These are phyloP conservation scores for Hypocryptadius cinnamomeus DNA, from an alignment of 2,113 vertebrate species.

Conservation along the genomic window DNA sequence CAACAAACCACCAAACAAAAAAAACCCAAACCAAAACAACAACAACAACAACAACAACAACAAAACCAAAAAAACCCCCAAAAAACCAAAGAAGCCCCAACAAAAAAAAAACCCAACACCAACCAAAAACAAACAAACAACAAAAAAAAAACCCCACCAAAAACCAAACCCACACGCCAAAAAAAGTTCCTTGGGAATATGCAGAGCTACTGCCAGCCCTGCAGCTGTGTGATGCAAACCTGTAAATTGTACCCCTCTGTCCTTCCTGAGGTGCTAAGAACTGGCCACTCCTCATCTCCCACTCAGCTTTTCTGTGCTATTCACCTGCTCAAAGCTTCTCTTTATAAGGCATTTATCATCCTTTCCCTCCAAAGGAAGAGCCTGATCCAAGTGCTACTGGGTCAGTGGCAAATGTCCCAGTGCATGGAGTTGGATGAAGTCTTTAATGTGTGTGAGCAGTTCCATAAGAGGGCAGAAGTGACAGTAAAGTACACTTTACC, in stretches of 20 bases:
- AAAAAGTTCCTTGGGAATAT: not conserved
- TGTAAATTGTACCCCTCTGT: not conserved
- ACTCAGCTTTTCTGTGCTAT: not conserved
- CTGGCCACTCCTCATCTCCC: not conserved
- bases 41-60: too few species aligned
- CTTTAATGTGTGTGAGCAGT: not conserved
- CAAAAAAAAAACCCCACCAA: too few species aligned
- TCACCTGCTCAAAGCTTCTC: not conserved
- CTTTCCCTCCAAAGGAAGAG: not conserved
- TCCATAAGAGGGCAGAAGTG: slow-evolving; percentile 46
- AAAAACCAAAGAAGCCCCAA: not conserved
- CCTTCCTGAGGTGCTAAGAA: not conserved
- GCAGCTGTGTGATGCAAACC: not conserved
- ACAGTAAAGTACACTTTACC: not conserved
- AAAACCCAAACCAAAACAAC: too few species aligned
- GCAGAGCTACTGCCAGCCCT: not conserved
- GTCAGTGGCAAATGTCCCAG: not conserved
- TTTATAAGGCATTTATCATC: not conserved
- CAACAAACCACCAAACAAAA: too few species aligned
- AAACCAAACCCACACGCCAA: too few species aligned
- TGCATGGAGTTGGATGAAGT: not conserved
- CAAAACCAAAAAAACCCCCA: too few species aligned
- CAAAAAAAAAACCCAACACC: not conserved
- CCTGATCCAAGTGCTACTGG: not conserved
- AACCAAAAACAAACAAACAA: too few species aligned